A percentile compares a stretch with the other conserved stretches of the same genome.
Evolutionary conservation across 2,797 vertebrate species (phyloP).

Genomic region (Columba guinea): DNA sequence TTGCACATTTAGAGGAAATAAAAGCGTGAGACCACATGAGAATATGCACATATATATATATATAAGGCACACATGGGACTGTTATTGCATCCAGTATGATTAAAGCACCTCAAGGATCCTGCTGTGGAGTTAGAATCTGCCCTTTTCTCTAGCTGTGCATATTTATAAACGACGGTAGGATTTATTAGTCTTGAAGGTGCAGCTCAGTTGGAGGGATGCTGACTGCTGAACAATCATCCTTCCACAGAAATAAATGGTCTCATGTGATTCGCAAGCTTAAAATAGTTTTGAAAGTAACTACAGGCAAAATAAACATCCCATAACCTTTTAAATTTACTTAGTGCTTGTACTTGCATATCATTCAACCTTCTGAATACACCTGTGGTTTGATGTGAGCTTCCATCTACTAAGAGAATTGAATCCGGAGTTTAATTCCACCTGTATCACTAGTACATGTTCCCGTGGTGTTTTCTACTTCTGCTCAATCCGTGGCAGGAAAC

Average conservation of each 20-base stretch:
- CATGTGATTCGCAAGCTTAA: not conserved
- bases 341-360: not conserved
- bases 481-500: accelerated
- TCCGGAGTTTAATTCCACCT: not conserved
- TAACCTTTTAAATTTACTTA: not conserved
- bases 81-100: not conserved
- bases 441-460: accelerated
- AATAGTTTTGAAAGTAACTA: not conserved
- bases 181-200: not conserved
- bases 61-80: not conserved
- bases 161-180: not conserved
- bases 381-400: not conserved
- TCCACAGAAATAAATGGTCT: not conserved
- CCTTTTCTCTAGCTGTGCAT: not conserved
- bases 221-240: slow-evolving; percentile 9
- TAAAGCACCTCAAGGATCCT: not conserved
- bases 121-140: not conserved
- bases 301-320: not conserved
- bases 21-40: not conserved
- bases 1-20: slow-evolving; percentile 12
- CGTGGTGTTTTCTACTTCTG: not conserved
- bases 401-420: not conserved
- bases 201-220: not conserved
- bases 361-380: not conserved
- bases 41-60: not conserved